These are phyloP conservation scores for Disparrhopalites patrizii DNA, from an alignment of 2,888 invertebrate genomes.

Conservation along the genomic window DNA sequence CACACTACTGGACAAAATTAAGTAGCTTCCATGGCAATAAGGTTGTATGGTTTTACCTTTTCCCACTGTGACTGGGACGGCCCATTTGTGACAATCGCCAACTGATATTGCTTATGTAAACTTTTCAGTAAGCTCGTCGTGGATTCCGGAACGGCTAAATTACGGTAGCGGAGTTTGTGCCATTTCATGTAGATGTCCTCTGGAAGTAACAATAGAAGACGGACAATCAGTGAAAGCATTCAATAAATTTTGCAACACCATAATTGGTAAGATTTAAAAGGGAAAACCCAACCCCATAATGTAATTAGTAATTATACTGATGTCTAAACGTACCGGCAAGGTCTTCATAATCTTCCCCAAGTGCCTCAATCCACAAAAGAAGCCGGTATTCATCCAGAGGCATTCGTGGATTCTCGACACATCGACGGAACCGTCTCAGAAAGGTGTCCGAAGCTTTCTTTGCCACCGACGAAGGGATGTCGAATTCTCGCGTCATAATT, in stretches of 20 bases:
- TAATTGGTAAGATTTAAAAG: background rate
- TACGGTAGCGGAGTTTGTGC: slow-evolving; percentile 73
- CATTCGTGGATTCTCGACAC: slow-evolving; percentile 71
- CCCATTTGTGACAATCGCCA: slow-evolving; percentile 81
- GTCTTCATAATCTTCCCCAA: slow-evolving; percentile 68
- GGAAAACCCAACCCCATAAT: background rate
- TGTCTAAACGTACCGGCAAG: slow-evolving; percentile 59
- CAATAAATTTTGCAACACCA: slow-evolving; percentile 21
- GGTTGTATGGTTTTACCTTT: slow-evolving; percentile 59
- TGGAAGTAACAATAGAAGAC: slow-evolving; percentile 30
- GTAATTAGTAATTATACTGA: too few species aligned
- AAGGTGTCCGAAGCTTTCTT: slow-evolving; percentile 64
- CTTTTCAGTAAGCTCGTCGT: slow-evolving; percentile 65
- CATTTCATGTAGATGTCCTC: slow-evolving; percentile 71
- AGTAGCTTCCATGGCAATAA: background rate
- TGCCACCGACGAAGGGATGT: slow-evolving; percentile 63
- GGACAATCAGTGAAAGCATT: too few species aligned
- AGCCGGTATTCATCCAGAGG: slow-evolving; percentile 73
- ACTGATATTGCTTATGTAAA: slow-evolving; percentile 64
- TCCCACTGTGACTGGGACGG: slow-evolving; percentile 85
- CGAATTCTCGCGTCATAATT: slow-evolving; percentile 61
- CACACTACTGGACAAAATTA: background rate
- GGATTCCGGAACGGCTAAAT: slow-evolving; percentile 66
- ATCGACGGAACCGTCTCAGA: slow-evolving; percentile 70
- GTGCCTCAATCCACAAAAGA: slow-evolving; percentile 70